Conservation (phyloP, 2,888 invertebrate species). For the Thysanoteuthis rhombus region DNA sequence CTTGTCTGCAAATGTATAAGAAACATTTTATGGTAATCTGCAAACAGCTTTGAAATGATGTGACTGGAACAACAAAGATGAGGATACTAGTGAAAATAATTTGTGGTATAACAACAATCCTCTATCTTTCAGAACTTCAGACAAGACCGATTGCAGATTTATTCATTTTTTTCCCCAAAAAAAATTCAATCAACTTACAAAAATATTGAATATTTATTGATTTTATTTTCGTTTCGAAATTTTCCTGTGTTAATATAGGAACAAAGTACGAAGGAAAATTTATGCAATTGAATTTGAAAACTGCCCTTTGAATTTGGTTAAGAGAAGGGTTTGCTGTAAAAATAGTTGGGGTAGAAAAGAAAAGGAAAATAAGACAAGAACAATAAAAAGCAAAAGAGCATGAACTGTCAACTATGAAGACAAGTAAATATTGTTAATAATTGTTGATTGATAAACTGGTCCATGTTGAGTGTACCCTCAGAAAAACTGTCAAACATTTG, state of each 20-base stretch:
- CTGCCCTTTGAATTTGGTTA: neutral
- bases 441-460: neutral
- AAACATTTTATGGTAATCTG: too few species aligned
- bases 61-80: too few species aligned
- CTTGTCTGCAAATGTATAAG: too few species aligned
- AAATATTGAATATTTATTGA: neutral
- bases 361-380: neutral
- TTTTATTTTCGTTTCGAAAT: neutral
- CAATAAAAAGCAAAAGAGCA: neutral
- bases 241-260: neutral
- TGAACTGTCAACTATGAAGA: conserved; percentile 12
- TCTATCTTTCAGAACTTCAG: too few species aligned
- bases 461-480: conserved; percentile 12
- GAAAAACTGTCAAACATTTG: neutral
- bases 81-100: too few species aligned
- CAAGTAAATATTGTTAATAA: neutral
- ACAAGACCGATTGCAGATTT: too few species aligned
- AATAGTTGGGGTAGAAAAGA: neutral
- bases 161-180: neutral
- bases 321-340: neutral
- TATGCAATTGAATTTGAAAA: neutral
- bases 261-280: neutral
- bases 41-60: too few species aligned
- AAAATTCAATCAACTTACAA: too few species aligned
- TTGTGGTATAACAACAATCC: too few species aligned